These are phyloP conservation scores for Palythoa heliodiscus DNA, from an alignment of 92 coral and sea anemone genomes.

Conservation along the genomic window DNA sequence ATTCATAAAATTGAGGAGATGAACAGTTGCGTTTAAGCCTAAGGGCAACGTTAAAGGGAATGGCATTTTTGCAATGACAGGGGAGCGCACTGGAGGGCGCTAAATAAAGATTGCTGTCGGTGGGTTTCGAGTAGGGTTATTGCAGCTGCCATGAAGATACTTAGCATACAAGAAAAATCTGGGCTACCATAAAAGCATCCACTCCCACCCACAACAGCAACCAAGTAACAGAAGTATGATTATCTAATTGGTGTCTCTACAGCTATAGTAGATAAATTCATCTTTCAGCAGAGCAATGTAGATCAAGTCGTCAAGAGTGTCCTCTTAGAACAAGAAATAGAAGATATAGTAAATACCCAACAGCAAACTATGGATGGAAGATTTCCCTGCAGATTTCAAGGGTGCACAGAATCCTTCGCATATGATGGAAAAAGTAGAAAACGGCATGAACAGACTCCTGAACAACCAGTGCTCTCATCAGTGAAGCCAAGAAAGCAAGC, in stretches of 20 bases:
- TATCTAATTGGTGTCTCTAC: background rate
- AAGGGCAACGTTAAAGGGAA: too few species aligned
- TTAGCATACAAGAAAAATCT: too few species aligned
- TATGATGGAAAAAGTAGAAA: slow-evolving; percentile 59
- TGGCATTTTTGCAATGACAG: too few species aligned
- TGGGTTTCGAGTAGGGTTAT: too few species aligned
- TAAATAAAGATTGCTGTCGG: too few species aligned
- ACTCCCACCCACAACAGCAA: background rate
- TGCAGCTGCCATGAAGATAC: too few species aligned
- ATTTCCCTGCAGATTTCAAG: slow-evolving; percentile 41
- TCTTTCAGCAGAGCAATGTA: too few species aligned
- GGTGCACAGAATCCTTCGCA: slow-evolving; percentile 50
- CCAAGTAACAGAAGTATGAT: background rate
- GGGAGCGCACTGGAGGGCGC: too few species aligned
- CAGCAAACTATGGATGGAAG: background rate
- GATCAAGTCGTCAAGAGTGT: background rate
- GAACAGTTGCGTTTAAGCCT: too few species aligned
- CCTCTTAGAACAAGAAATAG: background rate
- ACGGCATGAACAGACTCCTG: slow-evolving; percentile 45
- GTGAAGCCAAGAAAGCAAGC: background rate
- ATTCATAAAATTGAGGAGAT: too few species aligned
- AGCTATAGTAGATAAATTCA: background rate
- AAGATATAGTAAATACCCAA: background rate
- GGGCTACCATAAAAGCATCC: too few species aligned
- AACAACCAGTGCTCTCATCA: background rate